Evolutionary conservation across 2,797 vertebrate species (phyloP), one percentile per base, ranked within the genome.

Genomic region (Poeciliopsis presidionis): DNA sequence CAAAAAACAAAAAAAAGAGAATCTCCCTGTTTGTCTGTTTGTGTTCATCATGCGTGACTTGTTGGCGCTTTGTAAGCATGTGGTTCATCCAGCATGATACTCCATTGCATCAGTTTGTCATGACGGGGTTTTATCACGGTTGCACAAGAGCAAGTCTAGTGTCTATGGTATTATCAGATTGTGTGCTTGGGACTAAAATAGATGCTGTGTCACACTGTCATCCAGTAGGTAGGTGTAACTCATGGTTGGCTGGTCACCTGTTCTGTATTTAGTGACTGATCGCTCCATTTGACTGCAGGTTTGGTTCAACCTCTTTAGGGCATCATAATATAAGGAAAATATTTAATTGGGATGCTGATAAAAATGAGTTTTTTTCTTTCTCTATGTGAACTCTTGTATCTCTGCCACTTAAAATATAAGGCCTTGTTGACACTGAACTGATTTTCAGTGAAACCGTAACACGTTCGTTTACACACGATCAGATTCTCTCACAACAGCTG

Each of bases 21-120:
- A 13, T 28, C 70, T 18, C 61, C 41, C 36, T 53, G 2, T 83
- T 12, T 82, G 59, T 65, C 79, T 81, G 3, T 81, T 30, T 84
- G 77, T 76, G 63, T 86, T 78, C 80, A 76, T 74, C 71, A 78
- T 71, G 78, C 79, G 72, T 74, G 75, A 74, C 53, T 82, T 88
- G 79, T 63, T 49, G 3, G 67, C 8, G 79, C 77, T 86, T 72
- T 74, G 71, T 43, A 55, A 81, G 75, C 73, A 49, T 25, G 28
- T 36, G 81, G 78, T 84, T 81, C 76, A 72, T 79, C 67, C 65
- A 51, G 77, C 53, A 77, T 73, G 81, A 74, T 75, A 30, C 59
- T 79, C 59, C 46, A 59, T 13, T 49, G 30, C 74, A 78, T 49
- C 65, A 45, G 65, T 39, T 63, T 70, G 20, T 67, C 63, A 41